Evolutionary conservation across 2,113 vertebrate species (phyloP).

Genomic region (Larimichthys crocea): DNA sequence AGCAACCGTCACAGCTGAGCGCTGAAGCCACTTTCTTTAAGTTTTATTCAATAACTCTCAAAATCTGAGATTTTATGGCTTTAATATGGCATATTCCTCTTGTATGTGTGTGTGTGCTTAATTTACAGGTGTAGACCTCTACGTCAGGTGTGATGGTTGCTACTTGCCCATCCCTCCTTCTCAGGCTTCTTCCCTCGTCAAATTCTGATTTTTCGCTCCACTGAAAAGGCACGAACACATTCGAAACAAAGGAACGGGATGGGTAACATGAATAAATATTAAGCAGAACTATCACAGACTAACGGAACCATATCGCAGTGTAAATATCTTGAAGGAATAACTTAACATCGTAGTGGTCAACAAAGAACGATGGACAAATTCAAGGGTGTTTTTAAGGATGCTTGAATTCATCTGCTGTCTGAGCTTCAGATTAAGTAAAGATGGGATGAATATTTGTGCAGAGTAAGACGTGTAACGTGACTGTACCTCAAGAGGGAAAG

Average conservation of each 20-base stretch:
- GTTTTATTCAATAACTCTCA: too few species aligned
- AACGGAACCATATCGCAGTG: background rate
- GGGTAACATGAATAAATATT: background rate
- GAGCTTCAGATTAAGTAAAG: background rate
- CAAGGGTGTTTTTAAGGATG: background rate
- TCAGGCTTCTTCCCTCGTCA: background rate
- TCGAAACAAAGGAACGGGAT: background rate
- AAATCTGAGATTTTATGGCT: background rate
- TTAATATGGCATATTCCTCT: background rate
- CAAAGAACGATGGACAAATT: background rate
- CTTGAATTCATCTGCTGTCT: background rate
- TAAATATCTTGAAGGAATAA: background rate
- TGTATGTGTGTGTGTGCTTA: background rate
- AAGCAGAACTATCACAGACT: background rate
- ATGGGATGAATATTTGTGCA: too few species aligned
- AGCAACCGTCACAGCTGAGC: background rate
- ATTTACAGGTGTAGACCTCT: background rate
- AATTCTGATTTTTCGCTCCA: background rate
- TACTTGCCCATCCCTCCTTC: background rate
- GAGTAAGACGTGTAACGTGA: background rate
- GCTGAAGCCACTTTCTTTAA: background rate
- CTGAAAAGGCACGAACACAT: background rate
- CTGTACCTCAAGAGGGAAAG: background rate
- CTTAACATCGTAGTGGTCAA: background rate
- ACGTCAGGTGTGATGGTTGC: slow-evolving; percentile 10